Evolutionary conservation across 35 echinoderm and acorn worm species (phyloP).

Genomic region (Diadema setosum): DNA sequence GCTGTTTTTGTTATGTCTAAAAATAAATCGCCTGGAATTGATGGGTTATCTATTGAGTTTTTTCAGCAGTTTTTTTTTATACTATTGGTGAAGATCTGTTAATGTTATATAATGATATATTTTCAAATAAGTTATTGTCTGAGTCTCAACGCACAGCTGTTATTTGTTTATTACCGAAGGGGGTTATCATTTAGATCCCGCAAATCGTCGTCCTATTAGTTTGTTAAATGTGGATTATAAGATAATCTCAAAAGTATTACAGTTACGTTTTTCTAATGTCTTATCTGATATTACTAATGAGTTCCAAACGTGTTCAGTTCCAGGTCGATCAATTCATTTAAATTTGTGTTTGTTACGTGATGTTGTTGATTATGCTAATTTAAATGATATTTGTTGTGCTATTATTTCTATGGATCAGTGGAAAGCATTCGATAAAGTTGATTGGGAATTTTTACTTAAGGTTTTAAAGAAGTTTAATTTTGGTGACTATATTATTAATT

Average conservation of each 20-base stretch:
- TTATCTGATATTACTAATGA: slow-evolving; percentile 8
- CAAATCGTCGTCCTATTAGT: slow-evolving; percentile 24
- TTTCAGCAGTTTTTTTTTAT: not conserved
- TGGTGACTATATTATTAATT: not conserved
- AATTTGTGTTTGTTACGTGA: slow-evolving; percentile 41
- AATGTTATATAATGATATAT: not conserved
- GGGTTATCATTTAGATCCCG: not conserved
- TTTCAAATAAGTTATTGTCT: not conserved
- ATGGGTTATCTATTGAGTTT: slow-evolving; percentile 41
- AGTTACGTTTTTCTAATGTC: slow-evolving; percentile 3
- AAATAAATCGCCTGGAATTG: slow-evolving; percentile 41
- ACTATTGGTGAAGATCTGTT: not conserved
- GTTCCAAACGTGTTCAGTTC: slow-evolving; percentile 49
- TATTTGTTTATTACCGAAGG: not conserved
- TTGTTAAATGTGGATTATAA: slow-evolving; percentile 46
- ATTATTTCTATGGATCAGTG: slow-evolving; percentile 44
- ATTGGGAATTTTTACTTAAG: slow-evolving; percentile 23
- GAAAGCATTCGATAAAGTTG: slow-evolving; percentile 59
- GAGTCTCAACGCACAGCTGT: not conserved
- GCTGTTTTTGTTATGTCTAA: not conserved
- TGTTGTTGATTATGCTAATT: not conserved
- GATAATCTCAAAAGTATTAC: slow-evolving; percentile 40
- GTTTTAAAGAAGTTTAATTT: not conserved
- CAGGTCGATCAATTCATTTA: slow-evolving; percentile 25
- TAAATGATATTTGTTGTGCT: not conserved